Conservation (phyloP, 2,888 invertebrate species). For the Rhaphigaster nebulosa region DNA sequence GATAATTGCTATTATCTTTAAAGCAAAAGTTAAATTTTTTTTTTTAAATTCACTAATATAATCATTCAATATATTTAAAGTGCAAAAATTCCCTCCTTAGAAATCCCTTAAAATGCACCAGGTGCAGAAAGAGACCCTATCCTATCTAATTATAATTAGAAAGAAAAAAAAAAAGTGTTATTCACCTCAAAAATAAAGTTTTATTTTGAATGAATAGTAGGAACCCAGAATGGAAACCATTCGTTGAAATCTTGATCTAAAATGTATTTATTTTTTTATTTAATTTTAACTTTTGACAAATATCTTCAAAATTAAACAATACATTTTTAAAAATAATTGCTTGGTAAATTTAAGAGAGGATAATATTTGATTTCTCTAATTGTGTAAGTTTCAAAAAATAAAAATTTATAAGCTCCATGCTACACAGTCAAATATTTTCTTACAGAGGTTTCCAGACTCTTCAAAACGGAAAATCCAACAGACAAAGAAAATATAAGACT, state of each 20-base stretch:
- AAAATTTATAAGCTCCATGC: background rate
- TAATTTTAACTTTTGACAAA: background rate
- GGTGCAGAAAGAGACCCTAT: background rate
- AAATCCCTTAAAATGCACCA: background rate
- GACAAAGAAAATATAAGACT: slow-evolving; percentile 10
- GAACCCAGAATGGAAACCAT: background rate
- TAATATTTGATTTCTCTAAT: background rate
- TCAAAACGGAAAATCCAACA: slow-evolving; percentile 47
- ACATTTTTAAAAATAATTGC: background rate
- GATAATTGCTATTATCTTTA: background rate
- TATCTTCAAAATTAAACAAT: background rate
- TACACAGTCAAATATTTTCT: slow-evolving; percentile 38
- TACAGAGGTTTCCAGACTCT: slow-evolving; percentile 51
- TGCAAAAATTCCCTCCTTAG: background rate
- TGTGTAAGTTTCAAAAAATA: background rate
- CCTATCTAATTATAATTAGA: background rate
- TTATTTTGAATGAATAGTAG: background rate
- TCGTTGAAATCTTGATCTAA: background rate
- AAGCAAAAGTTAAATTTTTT: background rate
- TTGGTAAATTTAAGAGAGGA: background rate
- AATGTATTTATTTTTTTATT: background rate
- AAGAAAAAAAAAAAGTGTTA: background rate
- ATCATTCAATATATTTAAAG: background rate
- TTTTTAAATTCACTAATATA: too few relatives aligned
- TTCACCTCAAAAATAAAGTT: background rate